Evolutionary conservation across 2,113 vertebrate species (phyloP), one percentile per base, ranked within the genome.

Genomic region (Corythoichthys haematopterus): DNA sequence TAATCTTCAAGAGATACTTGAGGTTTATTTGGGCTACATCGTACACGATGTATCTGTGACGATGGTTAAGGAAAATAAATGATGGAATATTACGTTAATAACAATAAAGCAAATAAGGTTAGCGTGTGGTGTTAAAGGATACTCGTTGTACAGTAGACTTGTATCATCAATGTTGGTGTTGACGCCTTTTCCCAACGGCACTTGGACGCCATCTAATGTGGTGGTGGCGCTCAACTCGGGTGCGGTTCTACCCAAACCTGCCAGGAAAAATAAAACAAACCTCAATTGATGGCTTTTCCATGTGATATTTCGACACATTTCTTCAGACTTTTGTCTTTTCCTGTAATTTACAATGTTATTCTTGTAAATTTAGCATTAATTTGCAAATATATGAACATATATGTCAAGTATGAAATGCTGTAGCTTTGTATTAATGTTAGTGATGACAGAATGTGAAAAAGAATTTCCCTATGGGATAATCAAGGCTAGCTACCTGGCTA

Each of bases 81-180:
- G n/a, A 43, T 4, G 20, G 2, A 69, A 48, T 0, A n/a, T 2
- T 7, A 13, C 59, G 11, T 11, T 38, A 28, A 13, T 2, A 4
- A 50, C 4, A 13, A 50, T 47, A 11, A 43, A 2, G 9, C 1
- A n/a, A 20, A 43, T 20, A 16, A 2, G 10, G 59, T 10, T 58
- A 64, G 28, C 28, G 2, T 33, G 53, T 35, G 6, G n/a, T 9
- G 33, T 37, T 69, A 70, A 97, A 99, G 95, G 97, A 99, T 99
- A 99, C 97, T 99, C 97, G 9, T 99, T 99, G 91, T 99, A 99
- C 9, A 99, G 92, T 43, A 99, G 95, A 80, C 94, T 97, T 14
- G 96, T 96, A 82, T 98, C 95, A 0, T 92, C 94, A 14, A 96
- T 92, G 81, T 95, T 95, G 0, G 95, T 95, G 12, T 94, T 78